Evolutionary conservation across 2,888 invertebrate genomes (phyloP), one percentile per base, ranked within the genome.

Genomic region (Meganola albula): DNA sequence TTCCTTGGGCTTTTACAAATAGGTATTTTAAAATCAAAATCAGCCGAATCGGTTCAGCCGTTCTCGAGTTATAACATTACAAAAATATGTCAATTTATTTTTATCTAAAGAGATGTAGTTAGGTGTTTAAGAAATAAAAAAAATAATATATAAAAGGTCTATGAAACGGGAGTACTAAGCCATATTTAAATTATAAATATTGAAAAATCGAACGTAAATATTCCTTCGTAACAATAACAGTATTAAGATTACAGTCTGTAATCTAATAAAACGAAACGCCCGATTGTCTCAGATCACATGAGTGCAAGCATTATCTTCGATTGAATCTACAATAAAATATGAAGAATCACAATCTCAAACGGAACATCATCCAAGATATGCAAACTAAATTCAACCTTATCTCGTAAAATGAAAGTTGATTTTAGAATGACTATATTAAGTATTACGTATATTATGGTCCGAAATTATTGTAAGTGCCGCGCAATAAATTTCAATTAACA

Each of bases 401-500:
- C 2, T 0, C 1, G 1, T 12, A 6, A 0, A 0, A 2, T 32
- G 66, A 74, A 46, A 60, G 55, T 59, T 52, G 37, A 60, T 40
- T 52, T 35, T 76, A 35, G 48, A 35, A 50, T 42, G 18, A 18
- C 8, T 9, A 12, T 21, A 26, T 45, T 44, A 44, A 36, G 39
- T 40, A 24, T 37, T 54, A 62, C 65, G 67, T 58, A 63, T 58
- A 70, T 73, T 59, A 61, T 59, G 63, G 67, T 63, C 63, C 60
- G 66, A 67, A 65, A n/a, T n/a, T n/a, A n/a, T 63, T 48, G 55
- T 60, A 61, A 62, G 65, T 61, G 70, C 75, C 65, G 68, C 66
- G 71, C 62, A 79, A 84, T 85, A 84, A 78, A 84, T 85, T 84
- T 84, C 79, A 84, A 85, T 85, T 79, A 83, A 69, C 69, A 60